phyloP scores from a whole-genome alignment of 2,797 vertebrate genomes.

The Enteromius argenteus region DNA sequence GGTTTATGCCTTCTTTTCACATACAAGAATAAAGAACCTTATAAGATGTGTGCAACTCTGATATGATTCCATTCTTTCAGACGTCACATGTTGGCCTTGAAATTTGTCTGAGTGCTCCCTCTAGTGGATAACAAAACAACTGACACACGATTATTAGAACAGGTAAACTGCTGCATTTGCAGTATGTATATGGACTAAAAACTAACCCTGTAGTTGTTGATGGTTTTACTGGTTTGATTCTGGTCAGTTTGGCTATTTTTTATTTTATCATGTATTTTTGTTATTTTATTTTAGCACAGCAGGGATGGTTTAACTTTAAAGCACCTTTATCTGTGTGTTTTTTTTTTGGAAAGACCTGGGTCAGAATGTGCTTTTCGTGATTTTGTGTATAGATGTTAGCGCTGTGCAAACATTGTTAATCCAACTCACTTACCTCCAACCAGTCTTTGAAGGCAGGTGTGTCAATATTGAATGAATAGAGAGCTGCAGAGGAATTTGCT shows the following conservation, averaged over 20 bases:
- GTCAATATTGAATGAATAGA: conserved; percentile 52
- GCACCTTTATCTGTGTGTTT: conserved; percentile 16
- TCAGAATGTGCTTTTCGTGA: neutral
- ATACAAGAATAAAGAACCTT: neutral
- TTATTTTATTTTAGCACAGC: neutral
- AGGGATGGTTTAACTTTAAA: neutral
- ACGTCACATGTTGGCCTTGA: neutral
- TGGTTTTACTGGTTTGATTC: neutral
- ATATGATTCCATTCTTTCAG: neutral
- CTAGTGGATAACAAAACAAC: conserved; percentile 67
- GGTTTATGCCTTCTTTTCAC: neutral
- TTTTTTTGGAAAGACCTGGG: conserved; percentile 4
- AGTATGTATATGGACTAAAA: neutral
- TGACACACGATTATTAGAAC: neutral
- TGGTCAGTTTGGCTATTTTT: neutral
- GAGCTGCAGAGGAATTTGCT: conserved; percentile 42
- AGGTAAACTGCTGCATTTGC: neutral
- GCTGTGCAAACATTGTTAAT: conserved; percentile 39
- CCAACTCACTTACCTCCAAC: conserved; percentile 25
- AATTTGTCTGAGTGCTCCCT: conserved; percentile 67
- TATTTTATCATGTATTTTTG: neutral
- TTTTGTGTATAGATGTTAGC: conserved; percentile 18
- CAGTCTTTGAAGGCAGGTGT: conserved; percentile 47
- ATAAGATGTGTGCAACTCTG: neutral
- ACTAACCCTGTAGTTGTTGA: neutral